Evolutionary conservation across 2,113 vertebrate genomes (phyloP).

Genomic region (Dipodomys ordii): DNA sequence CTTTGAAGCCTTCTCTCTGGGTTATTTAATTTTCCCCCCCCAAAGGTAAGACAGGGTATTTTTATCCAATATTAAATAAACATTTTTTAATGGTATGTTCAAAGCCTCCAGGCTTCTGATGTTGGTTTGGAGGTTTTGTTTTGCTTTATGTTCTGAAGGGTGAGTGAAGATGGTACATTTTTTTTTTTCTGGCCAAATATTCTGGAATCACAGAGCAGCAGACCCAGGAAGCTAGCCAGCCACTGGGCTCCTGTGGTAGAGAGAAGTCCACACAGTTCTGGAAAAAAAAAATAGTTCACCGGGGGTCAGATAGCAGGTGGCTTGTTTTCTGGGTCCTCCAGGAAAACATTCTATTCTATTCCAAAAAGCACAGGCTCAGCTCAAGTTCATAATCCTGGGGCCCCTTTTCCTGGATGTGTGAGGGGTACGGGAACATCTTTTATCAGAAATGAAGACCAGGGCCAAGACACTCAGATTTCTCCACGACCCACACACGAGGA

Average conservation of each 20-base stretch:
- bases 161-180: background rate
- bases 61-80: conserved; percentile 79
- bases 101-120: conserved; percentile 69
- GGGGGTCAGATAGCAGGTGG: background rate
- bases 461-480: background rate
- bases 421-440: background rate
- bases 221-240: background rate
- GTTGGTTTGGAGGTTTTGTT: conserved; percentile 39
- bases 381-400: background rate
- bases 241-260: background rate
- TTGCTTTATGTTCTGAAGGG: background rate
- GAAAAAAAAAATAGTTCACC: background rate
- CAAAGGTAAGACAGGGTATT: conserved; percentile 73
- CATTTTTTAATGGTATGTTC: conserved; percentile 67
- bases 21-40: conserved; percentile 66
- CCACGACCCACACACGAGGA: background rate
- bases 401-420: accelerated
- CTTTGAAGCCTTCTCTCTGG: conserved; percentile 74
- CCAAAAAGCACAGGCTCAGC: accelerated
- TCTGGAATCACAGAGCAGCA: background rate
- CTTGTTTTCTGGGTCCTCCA: accelerated
- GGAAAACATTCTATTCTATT: background rate
- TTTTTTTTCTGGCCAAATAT: background rate
- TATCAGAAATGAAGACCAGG: background rate
- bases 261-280: background rate